A percentile compares a stretch with the other conserved stretches of the same genome.
Conservation (phyloP, 2,797 vertebrate species). For the Garrulus glandarius region DNA sequence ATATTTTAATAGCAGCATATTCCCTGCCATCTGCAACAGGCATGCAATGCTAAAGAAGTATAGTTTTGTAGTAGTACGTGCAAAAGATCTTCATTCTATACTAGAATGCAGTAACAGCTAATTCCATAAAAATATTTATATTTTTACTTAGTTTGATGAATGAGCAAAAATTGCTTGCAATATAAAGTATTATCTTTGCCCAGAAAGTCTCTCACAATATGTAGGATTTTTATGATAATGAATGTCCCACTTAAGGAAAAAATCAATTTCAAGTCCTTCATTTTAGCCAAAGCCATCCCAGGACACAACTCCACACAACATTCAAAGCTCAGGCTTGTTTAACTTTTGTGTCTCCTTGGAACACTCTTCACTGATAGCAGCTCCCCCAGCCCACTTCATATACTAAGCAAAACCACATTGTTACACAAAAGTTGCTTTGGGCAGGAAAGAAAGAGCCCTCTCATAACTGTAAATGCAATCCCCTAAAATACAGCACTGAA, state of each 20-base stretch:
- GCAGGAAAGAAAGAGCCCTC: not conserved
- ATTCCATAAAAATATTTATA: not conserved
- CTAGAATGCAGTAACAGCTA: conserved; percentile 42
- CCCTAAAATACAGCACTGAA: not conserved
- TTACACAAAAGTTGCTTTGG: not conserved
- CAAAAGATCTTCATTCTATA: conserved; percentile 20
- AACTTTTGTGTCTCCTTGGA: not conserved
- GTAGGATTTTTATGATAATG: conserved; percentile 6
- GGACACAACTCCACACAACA: not conserved
- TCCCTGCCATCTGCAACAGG: not conserved
- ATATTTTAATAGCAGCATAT: not conserved
- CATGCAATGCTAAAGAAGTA: not conserved
- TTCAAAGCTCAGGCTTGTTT: not conserved
- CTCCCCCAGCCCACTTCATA: not conserved
- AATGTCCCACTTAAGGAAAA: conserved; percentile 32
- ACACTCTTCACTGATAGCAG: not conserved
- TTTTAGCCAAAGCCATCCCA: conserved; percentile 21
- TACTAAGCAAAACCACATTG: conserved; percentile 11
- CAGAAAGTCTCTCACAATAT: conserved; percentile 41
- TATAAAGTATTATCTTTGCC: conserved; percentile 3
- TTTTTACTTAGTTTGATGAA: not conserved
- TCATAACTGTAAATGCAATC: not conserved
- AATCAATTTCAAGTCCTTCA: not conserved
- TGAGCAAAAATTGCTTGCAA: conserved; percentile 7
- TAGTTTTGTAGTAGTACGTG: conserved; percentile 20